Percentiles rank a stretch among this genome's conserved stretches.
phyloP scores from a whole-genome alignment of 1,140 invertebrate genomes.

The Bombus haemorrhoidalis region DNA sequence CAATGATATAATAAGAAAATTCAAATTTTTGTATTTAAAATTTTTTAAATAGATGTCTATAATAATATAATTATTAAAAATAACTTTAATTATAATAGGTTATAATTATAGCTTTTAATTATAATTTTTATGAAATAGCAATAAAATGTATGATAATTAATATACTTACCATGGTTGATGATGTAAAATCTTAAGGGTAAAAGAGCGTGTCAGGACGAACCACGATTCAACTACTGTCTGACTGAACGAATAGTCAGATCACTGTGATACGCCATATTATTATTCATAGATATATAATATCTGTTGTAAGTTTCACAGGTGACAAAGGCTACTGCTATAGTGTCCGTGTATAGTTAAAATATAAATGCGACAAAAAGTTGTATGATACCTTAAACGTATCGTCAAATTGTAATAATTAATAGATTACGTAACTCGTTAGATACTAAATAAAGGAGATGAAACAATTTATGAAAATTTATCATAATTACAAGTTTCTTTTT shows the following conservation, averaged over 20 bases:
- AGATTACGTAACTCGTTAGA: not conserved
- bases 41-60: not conserved
- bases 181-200: not conserved
- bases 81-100: not conserved
- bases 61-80: not conserved
- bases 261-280: conserved; percentile 61
- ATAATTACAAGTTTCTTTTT: not conserved
- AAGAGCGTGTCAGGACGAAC: conserved; percentile 35
- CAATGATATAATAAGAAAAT: not conserved
- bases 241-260: conserved; percentile 53
- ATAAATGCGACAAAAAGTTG: not conserved
- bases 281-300: conserved; percentile 56
- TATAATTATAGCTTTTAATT: not conserved
- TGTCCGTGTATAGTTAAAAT: conserved; percentile 7
- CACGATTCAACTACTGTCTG: conserved; percentile 61
- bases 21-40: not conserved
- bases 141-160: not conserved
- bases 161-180: conserved; percentile 53
- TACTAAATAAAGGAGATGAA: not conserved
- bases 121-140: not conserved
- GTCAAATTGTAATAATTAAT: no score
- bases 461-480: not conserved
- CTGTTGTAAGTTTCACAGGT: conserved; percentile 42
- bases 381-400: not conserved
- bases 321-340: conserved; percentile 43